Evolutionary conservation across 1,140 invertebrate species (phyloP).

Genomic region (Globodera ellingtonae): DNA sequence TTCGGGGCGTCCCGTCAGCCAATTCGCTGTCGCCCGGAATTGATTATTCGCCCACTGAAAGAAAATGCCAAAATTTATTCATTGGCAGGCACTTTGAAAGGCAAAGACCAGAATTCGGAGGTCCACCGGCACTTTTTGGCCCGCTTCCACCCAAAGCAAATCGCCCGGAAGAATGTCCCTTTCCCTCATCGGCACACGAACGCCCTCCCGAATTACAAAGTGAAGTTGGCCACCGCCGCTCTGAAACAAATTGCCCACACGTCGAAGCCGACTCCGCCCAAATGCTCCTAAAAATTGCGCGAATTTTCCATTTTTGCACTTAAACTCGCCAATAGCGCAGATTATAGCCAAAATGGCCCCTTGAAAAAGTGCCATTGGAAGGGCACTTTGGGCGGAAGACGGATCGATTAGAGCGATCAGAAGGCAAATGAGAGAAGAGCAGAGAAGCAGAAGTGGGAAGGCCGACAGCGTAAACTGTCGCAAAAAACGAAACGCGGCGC

Average conservation of each 20-base stretch:
- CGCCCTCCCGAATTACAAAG: neutral
- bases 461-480: constrained; percentile 43
- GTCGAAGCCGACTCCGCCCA: neutral
- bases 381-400: constrained; percentile 22
- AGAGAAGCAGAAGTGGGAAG: constrained; percentile 47
- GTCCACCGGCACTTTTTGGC: constrained; percentile 22
- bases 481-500: constrained; percentile 26
- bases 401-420: constrained; percentile 45
- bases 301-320: constrained; percentile 34
- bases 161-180: constrained; percentile 12
- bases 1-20: neutral
- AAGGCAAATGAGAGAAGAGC: constrained; percentile 43
- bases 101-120: constrained; percentile 17
- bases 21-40: neutral
- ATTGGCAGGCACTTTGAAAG: neutral
- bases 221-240: constrained; percentile 19
- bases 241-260: neutral
- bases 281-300: neutral
- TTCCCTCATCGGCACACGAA: neutral
- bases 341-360: constrained; percentile 38
- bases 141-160: constrained; percentile 14
- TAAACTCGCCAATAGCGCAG: constrained; percentile 36
- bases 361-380: constrained; percentile 49
- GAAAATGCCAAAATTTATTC: neutral
- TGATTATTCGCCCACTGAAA: constrained; percentile 18